phyloP scores from a whole-genome alignment of 2,113 vertebrate genomes.

The Lepus europaeus region DNA sequence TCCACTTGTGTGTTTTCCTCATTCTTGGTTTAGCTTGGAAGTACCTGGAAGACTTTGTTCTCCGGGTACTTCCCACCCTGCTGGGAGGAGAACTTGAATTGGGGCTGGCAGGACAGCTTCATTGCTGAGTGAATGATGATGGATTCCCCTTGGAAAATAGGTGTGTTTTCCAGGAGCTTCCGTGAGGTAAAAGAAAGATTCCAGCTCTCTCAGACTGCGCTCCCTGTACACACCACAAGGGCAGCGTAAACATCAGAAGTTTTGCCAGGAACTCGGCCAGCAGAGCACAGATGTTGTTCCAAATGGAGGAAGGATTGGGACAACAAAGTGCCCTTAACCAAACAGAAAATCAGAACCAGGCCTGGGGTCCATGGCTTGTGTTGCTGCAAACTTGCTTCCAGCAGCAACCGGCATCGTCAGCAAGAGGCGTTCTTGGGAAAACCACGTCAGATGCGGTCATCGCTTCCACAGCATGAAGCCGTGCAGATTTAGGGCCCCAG shows the following conservation, averaged over 20 bases:
- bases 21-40: constrained; percentile 46
- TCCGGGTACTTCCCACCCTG: constrained; percentile 59
- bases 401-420: neutral
- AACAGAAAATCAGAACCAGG: constrained; percentile 64
- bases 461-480: neutral
- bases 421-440: neutral
- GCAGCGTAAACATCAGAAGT: neutral
- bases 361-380: neutral
- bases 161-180: constrained; percentile 69
- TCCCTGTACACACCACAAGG: constrained; percentile 5
- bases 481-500: neutral
- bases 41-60: constrained; percentile 62
- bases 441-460: neutral
- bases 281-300: constrained; percentile 35
- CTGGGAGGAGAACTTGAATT: constrained; percentile 76
- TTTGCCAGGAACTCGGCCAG: neutral
- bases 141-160: constrained; percentile 72
- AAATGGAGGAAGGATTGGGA: constrained; percentile 45
- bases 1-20: neutral
- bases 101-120: constrained; percentile 56
- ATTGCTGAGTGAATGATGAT: constrained; percentile 72
- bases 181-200: constrained; percentile 75
- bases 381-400: neutral
- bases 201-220: constrained; percentile 63
- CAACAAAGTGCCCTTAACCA: constrained; percentile 5